phyloP scores from a whole-genome alignment of 2,113 vertebrate species.

The Galeopterus variegatus region DNA sequence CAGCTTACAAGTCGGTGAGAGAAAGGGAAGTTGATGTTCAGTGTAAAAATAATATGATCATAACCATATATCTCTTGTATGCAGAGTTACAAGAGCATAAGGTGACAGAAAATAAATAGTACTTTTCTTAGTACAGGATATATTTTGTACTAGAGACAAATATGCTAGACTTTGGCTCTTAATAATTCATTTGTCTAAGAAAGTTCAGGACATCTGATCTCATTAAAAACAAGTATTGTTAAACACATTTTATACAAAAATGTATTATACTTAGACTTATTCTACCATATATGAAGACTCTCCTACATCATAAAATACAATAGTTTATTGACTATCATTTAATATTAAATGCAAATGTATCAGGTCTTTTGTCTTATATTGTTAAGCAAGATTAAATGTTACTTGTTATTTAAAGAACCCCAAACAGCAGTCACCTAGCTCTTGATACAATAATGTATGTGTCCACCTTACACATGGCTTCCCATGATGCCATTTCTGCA shows the following conservation, averaged over 20 bases:
- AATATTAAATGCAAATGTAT: not conserved
- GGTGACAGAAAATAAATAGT: not conserved
- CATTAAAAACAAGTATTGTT: slow-evolving; percentile 51
- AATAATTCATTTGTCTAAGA: not conserved
- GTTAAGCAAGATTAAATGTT: not conserved
- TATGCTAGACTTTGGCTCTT: not conserved
- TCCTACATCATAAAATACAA: not conserved
- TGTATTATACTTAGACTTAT: slow-evolving; percentile 50
- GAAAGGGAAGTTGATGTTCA: not conserved
- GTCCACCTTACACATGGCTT: accelerated
- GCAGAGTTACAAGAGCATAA: not conserved
- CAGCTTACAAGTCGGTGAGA: slow-evolving; percentile 24
- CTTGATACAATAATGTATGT: accelerated
- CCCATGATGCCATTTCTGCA: not conserved
- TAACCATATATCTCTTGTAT: not conserved
- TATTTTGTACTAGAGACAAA: slow-evolving; percentile 28
- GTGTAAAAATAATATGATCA: not conserved
- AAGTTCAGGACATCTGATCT: slow-evolving; percentile 35
- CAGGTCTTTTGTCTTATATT: not conserved
- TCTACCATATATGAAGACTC: not conserved
- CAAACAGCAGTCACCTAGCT: no score
- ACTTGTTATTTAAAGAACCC: not conserved
- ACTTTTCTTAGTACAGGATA: not conserved
- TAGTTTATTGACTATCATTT: not conserved
- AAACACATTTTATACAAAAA: slow-evolving; percentile 1